Evolutionary conservation across 2,113 vertebrate species (phyloP).

Genomic region (Bos taurus): ARS-UCD2.0 NC_037346.1:29598001-29598500

Average conservation of each 20-base stretch:
- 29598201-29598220: neutral
- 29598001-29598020: neutral
- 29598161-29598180: neutral
- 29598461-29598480: neutral
- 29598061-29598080: constrained; percentile 24
- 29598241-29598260: neutral
- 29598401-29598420: neutral
- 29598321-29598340: fast-evolving
- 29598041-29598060: neutral
- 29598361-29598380: neutral
- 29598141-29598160: neutral
- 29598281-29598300: neutral
- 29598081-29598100: constrained; percentile 30
- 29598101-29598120: neutral
- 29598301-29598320: neutral
- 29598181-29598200: neutral
- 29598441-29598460: neutral
- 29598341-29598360: neutral
- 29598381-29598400: neutral
- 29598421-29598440: neutral
- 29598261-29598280: neutral
- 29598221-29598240: neutral
- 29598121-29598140: constrained; percentile 14
- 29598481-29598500: neutral
- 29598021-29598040: neutral